Base-by-base conservation (phyloP, 2,888 invertebrate genomes). In the Lepidocyrtoides sp. region DNA sequence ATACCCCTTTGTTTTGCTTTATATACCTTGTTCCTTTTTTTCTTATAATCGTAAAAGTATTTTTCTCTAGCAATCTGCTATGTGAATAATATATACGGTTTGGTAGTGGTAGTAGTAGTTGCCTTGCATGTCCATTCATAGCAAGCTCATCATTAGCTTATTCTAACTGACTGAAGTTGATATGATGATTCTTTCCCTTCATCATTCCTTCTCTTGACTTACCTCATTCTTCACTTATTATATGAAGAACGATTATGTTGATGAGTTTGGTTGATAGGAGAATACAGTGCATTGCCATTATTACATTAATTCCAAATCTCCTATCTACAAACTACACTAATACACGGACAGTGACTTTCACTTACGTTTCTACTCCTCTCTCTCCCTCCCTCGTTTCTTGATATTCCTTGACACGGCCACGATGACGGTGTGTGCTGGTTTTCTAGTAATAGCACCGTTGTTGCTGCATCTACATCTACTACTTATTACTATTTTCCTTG, bases 281-380 rank as follows among this genome's bases (percentile, higher is more conserved):
- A 12, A 2, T 60, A 23, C 60, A 1, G 26, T 26, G 20, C 57
- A 57, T 5, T 57, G 20, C 63, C n/a, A n/a, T n/a, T n/a, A 66
- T 57, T n/a, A 66, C n/a, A n/a, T n/a, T 32, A 32, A 29, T 5
- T 29, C 32, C n/a, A 20, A 57, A 7, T 60, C 48, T n/a, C 17
- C 29, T 2, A 66, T 32, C 14, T 66, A 29, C 29, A 3, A 60
- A 60, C 60, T 8, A 60, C 60, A 60, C 7, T 32, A 66, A 69
- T 36, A 41, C 69, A 69, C 41, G 36, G 44, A 48, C 57, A 54
- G 81, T 57, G 81, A 81, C 81, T 81, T 81, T 81, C 81, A 69
- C 69, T 69, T 69, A 69, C 69, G 36, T 41, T 12, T 41, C 69
- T 69, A 17, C 23, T 23, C 23, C 69, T 41, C 69, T 41, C 41